Percentiles rank a stretch among this genome's conserved stretches.
These are phyloP conservation scores for Mesembrinibis cayennensis DNA, from an alignment of 2,113 vertebrate genomes.

Conservation along the genomic window DNA sequence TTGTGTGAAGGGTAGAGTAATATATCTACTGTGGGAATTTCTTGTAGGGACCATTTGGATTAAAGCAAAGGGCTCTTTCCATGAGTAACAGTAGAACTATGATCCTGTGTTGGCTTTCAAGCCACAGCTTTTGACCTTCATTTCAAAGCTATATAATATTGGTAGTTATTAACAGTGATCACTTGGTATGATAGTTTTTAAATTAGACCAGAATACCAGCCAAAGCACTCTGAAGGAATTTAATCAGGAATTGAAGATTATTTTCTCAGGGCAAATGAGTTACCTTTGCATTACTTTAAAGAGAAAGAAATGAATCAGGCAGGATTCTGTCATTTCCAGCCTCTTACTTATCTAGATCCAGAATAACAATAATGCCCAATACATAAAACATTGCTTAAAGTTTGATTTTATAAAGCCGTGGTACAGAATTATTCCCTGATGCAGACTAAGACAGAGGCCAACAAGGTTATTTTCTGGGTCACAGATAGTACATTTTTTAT, in stretches of 20 bases:
- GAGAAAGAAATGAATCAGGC: neutral
- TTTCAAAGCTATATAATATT: constrained; percentile 55
- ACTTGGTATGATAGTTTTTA: constrained; percentile 65
- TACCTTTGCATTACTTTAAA: neutral
- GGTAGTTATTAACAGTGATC: constrained; percentile 63
- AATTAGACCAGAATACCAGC: constrained; percentile 65
- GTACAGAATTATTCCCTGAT: neutral
- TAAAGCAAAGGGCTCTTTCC: neutral
- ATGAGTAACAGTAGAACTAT: neutral
- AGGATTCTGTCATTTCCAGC: neutral
- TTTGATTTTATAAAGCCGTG: neutral
- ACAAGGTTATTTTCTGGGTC: constrained; percentile 17
- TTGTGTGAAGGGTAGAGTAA: neutral
- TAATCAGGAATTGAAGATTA: constrained; percentile 65
- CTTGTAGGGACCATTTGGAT: neutral
- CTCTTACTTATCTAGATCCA: constrained; percentile 6
- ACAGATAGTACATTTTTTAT: neutral
- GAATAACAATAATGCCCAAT: neutral
- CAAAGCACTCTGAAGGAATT: constrained; percentile 60
- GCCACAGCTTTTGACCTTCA: constrained; percentile 60
- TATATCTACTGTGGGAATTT: neutral
- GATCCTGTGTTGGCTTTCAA: constrained; percentile 39
- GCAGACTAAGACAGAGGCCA: neutral
- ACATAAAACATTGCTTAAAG: neutral
- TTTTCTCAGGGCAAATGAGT: constrained; percentile 38